These are phyloP conservation scores for Nothoprocta perdicaria DNA, from an alignment of 2,113 vertebrate genomes.

Conservation along the genomic window DNA sequence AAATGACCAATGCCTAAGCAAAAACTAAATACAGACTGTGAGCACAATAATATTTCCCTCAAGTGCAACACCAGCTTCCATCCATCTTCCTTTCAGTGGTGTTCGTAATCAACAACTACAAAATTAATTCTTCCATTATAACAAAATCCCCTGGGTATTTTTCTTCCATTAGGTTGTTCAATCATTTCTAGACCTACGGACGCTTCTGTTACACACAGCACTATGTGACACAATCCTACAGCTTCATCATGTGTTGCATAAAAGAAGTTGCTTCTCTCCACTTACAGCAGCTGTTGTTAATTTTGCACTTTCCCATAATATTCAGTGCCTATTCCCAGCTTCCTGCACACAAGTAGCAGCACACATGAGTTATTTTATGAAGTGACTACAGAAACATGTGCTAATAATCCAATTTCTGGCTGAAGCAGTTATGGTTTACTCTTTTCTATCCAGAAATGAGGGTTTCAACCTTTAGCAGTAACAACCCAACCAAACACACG, in stretches of 20 bases:
- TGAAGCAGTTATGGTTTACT: neutral
- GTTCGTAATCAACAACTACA: neutral
- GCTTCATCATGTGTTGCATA: neutral
- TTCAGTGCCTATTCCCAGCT: neutral
- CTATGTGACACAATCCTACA: neutral
- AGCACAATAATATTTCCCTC: neutral
- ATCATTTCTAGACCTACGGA: neutral
- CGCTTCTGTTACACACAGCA: fast-evolving
- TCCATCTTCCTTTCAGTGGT: neutral
- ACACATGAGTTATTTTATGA: neutral
- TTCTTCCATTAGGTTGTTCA: neutral
- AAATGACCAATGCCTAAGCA: neutral
- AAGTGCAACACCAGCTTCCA: neutral
- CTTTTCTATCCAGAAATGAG: neutral
- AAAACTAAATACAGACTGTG: fast-evolving
- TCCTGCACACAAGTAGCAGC: neutral
- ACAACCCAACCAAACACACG: fast-evolving
- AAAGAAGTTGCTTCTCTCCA: neutral
- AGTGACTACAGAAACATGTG: neutral
- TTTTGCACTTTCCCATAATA: fast-evolving
- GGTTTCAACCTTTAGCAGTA: neutral
- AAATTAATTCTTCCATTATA: neutral
- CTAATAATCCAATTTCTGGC: neutral
- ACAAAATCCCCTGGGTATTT: neutral
- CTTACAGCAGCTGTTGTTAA: neutral